Evolutionary conservation across 2,888 invertebrate species (phyloP).

Genomic region (Microctonus aethiopoides): DNA sequence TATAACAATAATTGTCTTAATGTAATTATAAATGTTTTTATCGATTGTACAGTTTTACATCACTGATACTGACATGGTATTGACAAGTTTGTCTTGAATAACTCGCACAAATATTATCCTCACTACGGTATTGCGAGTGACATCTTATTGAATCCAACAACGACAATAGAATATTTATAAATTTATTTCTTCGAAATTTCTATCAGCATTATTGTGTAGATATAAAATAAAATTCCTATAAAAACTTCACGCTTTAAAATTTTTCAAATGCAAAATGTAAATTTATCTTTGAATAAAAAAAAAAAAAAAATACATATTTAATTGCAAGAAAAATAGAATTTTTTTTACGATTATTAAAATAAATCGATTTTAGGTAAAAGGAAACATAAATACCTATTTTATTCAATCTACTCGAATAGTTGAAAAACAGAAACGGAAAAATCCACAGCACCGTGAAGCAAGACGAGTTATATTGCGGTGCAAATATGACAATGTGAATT

Average conservation of each 20-base stretch:
- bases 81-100: neutral
- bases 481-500: constrained; percentile 8
- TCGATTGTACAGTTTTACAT: neutral
- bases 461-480: neutral
- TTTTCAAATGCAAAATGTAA: no score
- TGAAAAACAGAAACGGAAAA: neutral
- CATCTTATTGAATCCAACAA: neutral
- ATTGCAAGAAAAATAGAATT: no score
- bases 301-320: no score
- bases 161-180: neutral
- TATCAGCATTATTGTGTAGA: neutral
- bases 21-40: neutral
- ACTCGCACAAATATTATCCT: neutral
- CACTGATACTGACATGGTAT: neutral
- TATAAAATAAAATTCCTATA: neutral
- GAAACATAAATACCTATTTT: neutral
- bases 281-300: no score
- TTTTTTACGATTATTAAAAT: no score
- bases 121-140: neutral
- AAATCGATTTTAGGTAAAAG: no score
- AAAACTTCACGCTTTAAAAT: neutral
- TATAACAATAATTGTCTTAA: no score
- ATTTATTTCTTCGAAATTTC: neutral
- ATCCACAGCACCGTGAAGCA: neutral
- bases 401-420: neutral